A percentile compares a stretch with the other conserved stretches of the same genome.
Evolutionary conservation across 2,113 vertebrate genomes (phyloP).

Genomic region (Felis chaus): DNA sequence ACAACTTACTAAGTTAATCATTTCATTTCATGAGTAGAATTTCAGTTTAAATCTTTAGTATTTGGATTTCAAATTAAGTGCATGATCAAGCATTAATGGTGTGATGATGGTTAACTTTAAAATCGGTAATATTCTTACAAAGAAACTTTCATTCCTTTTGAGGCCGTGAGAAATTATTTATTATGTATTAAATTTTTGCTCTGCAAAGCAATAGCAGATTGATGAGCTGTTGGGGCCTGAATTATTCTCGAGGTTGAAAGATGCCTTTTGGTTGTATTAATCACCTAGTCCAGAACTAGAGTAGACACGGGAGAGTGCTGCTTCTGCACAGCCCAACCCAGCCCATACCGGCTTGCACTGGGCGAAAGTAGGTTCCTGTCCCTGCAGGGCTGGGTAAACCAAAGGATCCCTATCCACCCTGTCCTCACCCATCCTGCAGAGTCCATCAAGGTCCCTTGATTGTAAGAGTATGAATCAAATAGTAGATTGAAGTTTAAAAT

Average conservation of each 20-base stretch:
- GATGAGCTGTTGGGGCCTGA: constrained; percentile 32
- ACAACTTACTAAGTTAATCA: not conserved
- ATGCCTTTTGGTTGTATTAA: not conserved
- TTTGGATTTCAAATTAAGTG: constrained; percentile 55
- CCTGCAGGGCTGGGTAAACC: not conserved
- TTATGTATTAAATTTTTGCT: constrained; percentile 59
- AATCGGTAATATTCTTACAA: constrained; percentile 35
- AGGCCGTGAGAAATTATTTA: constrained; percentile 50
- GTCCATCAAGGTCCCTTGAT: not conserved
- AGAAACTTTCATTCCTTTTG: constrained; percentile 36
- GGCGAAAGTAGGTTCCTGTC: not conserved
- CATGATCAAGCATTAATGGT: constrained; percentile 19
- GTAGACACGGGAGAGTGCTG: not conserved
- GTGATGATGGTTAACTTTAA: constrained; percentile 8
- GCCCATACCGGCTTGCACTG: not conserved
- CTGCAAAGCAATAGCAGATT: constrained; percentile 53
- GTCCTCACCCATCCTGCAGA: not conserved
- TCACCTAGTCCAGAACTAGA: not conserved
- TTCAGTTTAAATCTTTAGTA: not conserved
- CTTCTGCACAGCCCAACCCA: not conserved
- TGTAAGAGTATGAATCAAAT: not conserved
- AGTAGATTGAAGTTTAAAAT: not conserved
- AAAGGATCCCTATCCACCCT: not conserved
- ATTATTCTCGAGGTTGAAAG: constrained; percentile 48
- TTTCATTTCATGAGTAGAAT: not conserved